Evolutionary conservation across 92 coral and sea anemone genomes (phyloP), one percentile per base, ranked within the genome.

Genomic region (Paramuricea clavata): DNA sequence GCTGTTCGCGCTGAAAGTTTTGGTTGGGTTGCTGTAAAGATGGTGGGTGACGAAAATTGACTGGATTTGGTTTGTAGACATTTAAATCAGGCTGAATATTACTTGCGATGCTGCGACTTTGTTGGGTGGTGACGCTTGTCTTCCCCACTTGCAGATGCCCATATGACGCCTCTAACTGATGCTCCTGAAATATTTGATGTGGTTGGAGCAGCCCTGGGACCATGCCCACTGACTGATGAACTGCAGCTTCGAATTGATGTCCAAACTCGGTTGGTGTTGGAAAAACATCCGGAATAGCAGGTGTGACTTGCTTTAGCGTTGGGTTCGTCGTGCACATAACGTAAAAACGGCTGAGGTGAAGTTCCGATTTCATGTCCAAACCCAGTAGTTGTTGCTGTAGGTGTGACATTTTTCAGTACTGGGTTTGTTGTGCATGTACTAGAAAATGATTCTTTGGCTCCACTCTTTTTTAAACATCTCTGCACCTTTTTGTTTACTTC

Each of bases 401-500:
- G 34, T 22, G 31, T 30, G 31, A 61, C 69, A 5, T 25, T 30
- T 25, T 61, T 47, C 52, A 47, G 52, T 12, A 12, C 2, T 47
- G 52, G 69, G 2, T 61, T 61, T 13, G 69, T 61, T 61, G 69
- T 25, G 34, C 69, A 61, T 30, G 69, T 61, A 30, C 17, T 61
- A 15, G 26, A 61, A 61, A 61, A 61, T 61, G 69, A 61, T 61
- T 61, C 69, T 13, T 61, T 61, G 12, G 31, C 27, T 25, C 12
- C 34, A 30, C 34, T 61, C 28, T 61, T 61, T 30, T 61, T 19
- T 61, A 1, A 61, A 1, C 79, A 35, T 35, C 68, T 87, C 32
- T 42, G 75, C 23, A 81, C 75, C 25, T 52, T 19, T 70, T 87
- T 87, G 16, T 68, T 27, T 2, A 74, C 71, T 22, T 87, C 77